Evolutionary conservation across 2,888 invertebrate species (phyloP).

Genomic region (Cryptocephalus primarius): DNA sequence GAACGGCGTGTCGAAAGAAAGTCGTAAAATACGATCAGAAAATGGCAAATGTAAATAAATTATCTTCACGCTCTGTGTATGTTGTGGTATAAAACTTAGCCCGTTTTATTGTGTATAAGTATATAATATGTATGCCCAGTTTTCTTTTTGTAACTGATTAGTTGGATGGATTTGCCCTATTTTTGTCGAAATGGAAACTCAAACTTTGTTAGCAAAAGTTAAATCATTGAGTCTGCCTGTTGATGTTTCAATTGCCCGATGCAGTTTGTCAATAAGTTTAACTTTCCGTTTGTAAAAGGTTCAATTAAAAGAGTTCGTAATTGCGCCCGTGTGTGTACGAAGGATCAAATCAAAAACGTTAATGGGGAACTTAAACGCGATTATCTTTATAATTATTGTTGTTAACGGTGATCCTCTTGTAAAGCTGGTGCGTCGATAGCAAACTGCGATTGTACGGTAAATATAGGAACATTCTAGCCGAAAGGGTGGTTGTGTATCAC

Average conservation of each 20-base stretch:
- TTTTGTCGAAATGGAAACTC: slow-evolving; percentile 10
- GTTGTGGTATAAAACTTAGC: slow-evolving; percentile 22
- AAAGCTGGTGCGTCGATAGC: slow-evolving; percentile 27
- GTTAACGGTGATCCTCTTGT: slow-evolving; percentile 21
- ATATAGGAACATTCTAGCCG: slow-evolving; percentile 26
- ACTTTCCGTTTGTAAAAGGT: slow-evolving; percentile 12
- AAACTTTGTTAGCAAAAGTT: slow-evolving; percentile 14
- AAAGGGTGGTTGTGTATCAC: slow-evolving; percentile 25
- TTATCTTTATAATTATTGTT: slow-evolving; percentile 1
- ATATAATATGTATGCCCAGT: slow-evolving; percentile 22
- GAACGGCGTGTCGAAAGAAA: slow-evolving; percentile 14
- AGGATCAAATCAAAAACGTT: neutral
- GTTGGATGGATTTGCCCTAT: slow-evolving; percentile 23
- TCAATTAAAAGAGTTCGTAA: slow-evolving; percentile 10
- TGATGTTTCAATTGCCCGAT: slow-evolving; percentile 30
- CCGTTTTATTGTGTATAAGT: slow-evolving; percentile 16
- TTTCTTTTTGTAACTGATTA: slow-evolving; percentile 1
- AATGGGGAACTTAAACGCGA: too few relatives aligned
- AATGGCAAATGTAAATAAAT: slow-evolving; percentile 8
- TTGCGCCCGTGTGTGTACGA: slow-evolving; percentile 17
- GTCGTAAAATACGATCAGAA: slow-evolving; percentile 12
- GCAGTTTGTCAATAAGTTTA: slow-evolving; percentile 27
- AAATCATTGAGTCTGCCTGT: slow-evolving; percentile 26
- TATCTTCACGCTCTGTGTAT: slow-evolving; percentile 16
- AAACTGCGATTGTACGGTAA: slow-evolving; percentile 27